Evolutionary conservation across 2,113 vertebrate genomes (phyloP).

Genomic region (Phrynosoma platyrhinos): DNA sequence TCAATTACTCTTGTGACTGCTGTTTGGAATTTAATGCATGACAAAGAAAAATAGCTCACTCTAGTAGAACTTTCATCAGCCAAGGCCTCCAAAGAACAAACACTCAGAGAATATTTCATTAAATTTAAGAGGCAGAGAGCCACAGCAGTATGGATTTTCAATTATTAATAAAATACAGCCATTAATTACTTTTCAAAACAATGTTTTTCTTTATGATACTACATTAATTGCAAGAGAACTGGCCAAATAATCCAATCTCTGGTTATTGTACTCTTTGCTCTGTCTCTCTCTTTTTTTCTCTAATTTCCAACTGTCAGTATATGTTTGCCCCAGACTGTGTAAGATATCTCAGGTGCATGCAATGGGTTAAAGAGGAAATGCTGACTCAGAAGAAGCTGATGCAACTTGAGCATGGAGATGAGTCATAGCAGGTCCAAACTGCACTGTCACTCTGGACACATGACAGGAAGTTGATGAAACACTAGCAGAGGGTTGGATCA

Average conservation of each 20-base stretch:
- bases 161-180: slow-evolving; percentile 17
- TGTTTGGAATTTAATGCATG: background rate
- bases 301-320: background rate
- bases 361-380: too few species aligned
- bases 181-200: slow-evolving; percentile 6
- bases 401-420: too few species aligned
- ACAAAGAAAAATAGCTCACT: slow-evolving; percentile 21
- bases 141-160: background rate
- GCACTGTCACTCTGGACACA: too few species aligned
- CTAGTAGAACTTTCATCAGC: background rate
- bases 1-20: background rate
- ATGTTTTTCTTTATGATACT: background rate
- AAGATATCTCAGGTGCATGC: too few species aligned
- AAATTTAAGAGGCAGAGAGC: slow-evolving; percentile 1
- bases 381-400: too few species aligned
- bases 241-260: background rate
- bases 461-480: too few species aligned
- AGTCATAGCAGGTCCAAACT: too few species aligned
- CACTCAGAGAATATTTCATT: background rate
- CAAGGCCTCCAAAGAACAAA: slow-evolving; percentile 37
- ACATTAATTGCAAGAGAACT: background rate
- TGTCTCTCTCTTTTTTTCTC: too few species aligned
- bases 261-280: background rate
- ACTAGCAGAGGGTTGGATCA: too few species aligned
- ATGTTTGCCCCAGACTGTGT: too few species aligned